Evolutionary conservation across 2,113 vertebrate species (phyloP), one percentile per base, ranked within the genome.

Genomic region (Vicugna pacos): DNA sequence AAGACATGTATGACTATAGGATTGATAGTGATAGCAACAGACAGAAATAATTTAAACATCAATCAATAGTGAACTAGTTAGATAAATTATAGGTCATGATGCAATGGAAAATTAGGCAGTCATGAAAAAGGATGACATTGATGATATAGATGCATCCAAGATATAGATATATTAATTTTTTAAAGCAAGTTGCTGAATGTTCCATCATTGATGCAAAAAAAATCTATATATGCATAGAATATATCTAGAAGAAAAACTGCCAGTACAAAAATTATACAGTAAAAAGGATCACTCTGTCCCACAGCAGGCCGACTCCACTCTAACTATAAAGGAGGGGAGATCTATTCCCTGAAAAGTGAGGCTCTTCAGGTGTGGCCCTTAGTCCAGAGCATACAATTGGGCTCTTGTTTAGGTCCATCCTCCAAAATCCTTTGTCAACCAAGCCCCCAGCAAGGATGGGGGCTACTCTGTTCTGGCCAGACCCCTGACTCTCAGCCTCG

Each of bases 21-120:
- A 62, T 30, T 48, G 28, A n/a, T 73, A n/a, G 62, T 69, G 35
- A 89, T 38, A 86, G 54, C 24, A 81, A 93, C 77, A 95, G 60
- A 88, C 42, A 83, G 52, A 82, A 94, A 72, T 73, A 85, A 83
- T 95, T 89, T 85, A 95, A 91, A 81, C 85, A 35, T 62, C 89
- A 85, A 30, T 79, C 88, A 94, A 16, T 12, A 62, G 72, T 90
- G 65, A 96, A 60, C 52, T 91, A 60, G 64, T 46, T 93, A 77
- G 73, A 56, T 70, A 83, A 93, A 88, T 73, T 81, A 89, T 19
- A 96, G 81, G 46, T 60, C n/a, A 81, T n/a, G 3, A 8, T 72
- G 26, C 42, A 48, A 62, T 72, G 70, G 81, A 75, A 95, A 92
- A 93, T 85, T 94, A 95, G 77, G 62, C 54, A 96, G 77, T 80